These are phyloP conservation scores for Philantomba maxwellii DNA, from an alignment of 2,113 vertebrate genomes.

Conservation along the genomic window DNA sequence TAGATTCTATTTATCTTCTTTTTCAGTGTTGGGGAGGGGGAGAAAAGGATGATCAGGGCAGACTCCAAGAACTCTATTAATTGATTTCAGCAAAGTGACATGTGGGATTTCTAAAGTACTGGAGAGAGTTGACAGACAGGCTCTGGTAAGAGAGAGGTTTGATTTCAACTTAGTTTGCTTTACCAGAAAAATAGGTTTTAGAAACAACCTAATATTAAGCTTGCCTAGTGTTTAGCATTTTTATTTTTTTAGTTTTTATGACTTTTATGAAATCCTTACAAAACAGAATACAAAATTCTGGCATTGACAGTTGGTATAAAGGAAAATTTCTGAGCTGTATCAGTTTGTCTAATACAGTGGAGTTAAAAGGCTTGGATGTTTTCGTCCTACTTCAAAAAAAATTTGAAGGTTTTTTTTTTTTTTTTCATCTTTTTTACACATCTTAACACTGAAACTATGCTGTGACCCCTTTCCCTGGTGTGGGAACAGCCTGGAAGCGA, in stretches of 20 bases:
- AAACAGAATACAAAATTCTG: neutral
- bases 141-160: neutral
- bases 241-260: neutral
- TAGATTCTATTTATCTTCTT: slow-evolving; percentile 60
- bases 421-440: neutral
- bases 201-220: slow-evolving; percentile 69
- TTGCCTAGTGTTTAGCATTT: slow-evolving; percentile 40
- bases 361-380: neutral
- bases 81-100: slow-evolving; percentile 70
- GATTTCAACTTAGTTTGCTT: slow-evolving; percentile 57
- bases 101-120: neutral
- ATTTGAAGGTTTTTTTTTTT: neutral
- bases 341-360: neutral
- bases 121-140: neutral
- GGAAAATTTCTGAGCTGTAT: neutral
- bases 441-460: neutral
- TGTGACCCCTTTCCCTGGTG: neutral
- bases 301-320: neutral
- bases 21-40: slow-evolving; percentile 57
- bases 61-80: slow-evolving; percentile 70
- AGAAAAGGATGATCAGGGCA: slow-evolving; percentile 42
- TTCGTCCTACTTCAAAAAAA: neutral
- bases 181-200: slow-evolving; percentile 51
- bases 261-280: neutral
- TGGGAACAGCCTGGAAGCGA: neutral